Evolutionary conservation across 1,140 invertebrate genomes (phyloP), one percentile per base, ranked within the genome.

Genomic region (Monochamus saltuarius): DNA sequence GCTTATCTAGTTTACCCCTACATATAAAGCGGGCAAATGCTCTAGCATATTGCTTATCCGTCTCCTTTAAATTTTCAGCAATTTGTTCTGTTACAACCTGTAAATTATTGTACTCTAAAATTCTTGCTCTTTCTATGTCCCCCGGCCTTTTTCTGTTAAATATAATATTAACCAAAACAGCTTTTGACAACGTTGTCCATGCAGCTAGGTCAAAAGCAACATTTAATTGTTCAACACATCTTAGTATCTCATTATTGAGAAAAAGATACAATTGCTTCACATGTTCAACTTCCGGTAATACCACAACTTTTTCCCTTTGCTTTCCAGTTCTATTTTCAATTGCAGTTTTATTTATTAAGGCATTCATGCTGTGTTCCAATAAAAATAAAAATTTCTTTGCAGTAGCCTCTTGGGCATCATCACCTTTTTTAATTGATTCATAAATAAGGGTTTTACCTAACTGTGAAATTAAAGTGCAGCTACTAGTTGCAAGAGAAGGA

Each of bases 121-220:
- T 16, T 17, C 19, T 13, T 4, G 42, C 42, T 17, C 42, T 45
- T 10, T 45, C 42, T 10, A 45, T 45, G 14, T 45, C 42, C 9
- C 42, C 42, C 9, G 14, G 42, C 42, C 42, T 45, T 45, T 45
- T 45, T 45, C 42, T 45, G 14, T 45, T 45, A 17, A 45, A 45
- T 9, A 45, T 45, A 13, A 45, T 9, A 9, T 10, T 16, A 10
- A 17, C 19, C 19, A 45, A 45, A 45, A 17, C 19, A 14, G 14
- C 14, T 17, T 45, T 11, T 45, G 42, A 7, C 14, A 45, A 45
- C 14, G 14, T 10, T 2, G 14, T 17, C 2, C 14, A 45, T 16
- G 14, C 19, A 17, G 14, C 19, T 8, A 45, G 19, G 19, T 45
- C 42, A 16, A 45, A 45, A 45, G 14, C 8, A 10, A 17, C 7